A percentile compares a stretch with the other conserved stretches of the same genome.
Evolutionary conservation across 2,113 vertebrate species (phyloP).

Genomic region (Ochotona curzoniae): DNA sequence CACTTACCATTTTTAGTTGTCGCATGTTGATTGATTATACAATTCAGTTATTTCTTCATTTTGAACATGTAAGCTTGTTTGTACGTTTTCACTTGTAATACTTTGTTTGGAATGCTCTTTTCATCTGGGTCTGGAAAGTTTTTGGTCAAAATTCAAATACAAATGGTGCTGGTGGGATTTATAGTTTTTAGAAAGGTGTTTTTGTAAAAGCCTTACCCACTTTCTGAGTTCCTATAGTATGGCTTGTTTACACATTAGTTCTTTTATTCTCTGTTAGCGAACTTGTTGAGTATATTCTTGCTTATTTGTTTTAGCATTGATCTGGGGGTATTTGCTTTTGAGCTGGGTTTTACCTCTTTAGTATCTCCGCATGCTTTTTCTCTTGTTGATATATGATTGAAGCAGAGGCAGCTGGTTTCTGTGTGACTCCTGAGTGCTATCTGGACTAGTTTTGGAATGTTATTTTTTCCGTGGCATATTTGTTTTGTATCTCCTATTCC

Average conservation of each 20-base stretch:
- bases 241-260: background rate
- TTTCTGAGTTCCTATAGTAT: background rate
- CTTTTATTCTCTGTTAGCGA: background rate
- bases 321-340: background rate
- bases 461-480: background rate
- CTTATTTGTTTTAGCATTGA: background rate
- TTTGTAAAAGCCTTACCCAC: background rate
- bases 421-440: background rate
- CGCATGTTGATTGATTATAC: background rate
- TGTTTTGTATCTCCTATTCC: background rate
- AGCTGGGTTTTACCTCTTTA: background rate
- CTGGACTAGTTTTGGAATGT: background rate
- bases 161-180: background rate
- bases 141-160: background rate
- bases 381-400: background rate
- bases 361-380: background rate
- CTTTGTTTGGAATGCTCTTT: background rate
- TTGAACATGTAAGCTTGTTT: background rate
- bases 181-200: background rate
- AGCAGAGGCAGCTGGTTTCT: background rate
- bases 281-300: background rate
- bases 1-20: background rate
- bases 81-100: background rate
- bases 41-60: background rate
- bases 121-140: background rate